Evolutionary conservation across 2,888 invertebrate species (phyloP), one percentile per base, ranked within the genome.

Genomic region (Mesorhabditis belari): DNA sequence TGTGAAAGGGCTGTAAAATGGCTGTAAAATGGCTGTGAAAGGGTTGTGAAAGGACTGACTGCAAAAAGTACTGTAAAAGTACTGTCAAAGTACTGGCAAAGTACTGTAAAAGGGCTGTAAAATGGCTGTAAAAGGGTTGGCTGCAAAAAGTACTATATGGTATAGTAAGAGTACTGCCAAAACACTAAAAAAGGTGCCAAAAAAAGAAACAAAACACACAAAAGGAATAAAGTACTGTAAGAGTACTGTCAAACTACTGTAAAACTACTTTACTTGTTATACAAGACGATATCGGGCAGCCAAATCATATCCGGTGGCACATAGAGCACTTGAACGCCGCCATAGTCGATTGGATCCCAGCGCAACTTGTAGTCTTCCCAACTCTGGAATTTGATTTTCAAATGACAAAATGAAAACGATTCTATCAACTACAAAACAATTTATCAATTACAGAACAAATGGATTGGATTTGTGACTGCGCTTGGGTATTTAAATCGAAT

Each of bases 281-380:
- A 80, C 17, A 80, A 63, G 6, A 81, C 80, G 52, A 80, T 80
- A 62, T 80, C 80, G 5, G 79, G 77, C 19, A 78, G 59, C 80
- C 80, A 80, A 51, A 80, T 80, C 62, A 76, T 73, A 27, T 80
- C 80, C 4, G 79, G 75, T 3, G 80, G 80, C n/a, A 80, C 80
- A 63, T 81, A 81, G 21, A 81, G 70, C 23, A 80, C 78, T n/a
- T 80, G 76, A 3, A 81, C 81, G 0, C 81, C 81, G 23, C 81
- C 81, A 61, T 81, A 81, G 19, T 81, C 78, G 4, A 61, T 72
- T 23, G 81, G 81, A 58, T 78, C 69, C 81, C 81, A 81, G 56
- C 63, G 67, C 28, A 81, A 67, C 65, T 81, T 81, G 63, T 79
- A 73, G 66, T 81, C 81, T 50, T 65, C 74, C 81, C 81, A 81